Evolutionary conservation across 2,797 vertebrate genomes (phyloP).

Genomic region (Glossophaga mutica): DNA sequence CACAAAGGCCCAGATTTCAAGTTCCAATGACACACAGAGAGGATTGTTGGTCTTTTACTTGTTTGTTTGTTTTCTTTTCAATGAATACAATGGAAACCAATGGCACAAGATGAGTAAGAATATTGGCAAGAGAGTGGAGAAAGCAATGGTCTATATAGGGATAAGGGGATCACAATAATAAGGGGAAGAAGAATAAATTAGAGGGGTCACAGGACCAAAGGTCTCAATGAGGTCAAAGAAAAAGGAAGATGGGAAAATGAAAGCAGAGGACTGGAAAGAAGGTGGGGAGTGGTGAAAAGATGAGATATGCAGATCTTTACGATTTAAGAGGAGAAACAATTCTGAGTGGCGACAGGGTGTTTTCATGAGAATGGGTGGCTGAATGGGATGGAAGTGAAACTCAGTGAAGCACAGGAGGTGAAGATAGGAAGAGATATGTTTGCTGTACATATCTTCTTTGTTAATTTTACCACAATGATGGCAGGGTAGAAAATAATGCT

Average conservation of each 20-base stretch:
- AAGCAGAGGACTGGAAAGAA: neutral
- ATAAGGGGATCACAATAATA: neutral
- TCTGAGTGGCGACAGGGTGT: neutral
- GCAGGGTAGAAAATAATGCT: neutral
- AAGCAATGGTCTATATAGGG: neutral
- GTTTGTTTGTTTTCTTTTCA: neutral
- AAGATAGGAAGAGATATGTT: neutral
- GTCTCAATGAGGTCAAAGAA: neutral
- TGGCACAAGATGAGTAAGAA: neutral
- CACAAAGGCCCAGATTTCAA: neutral
- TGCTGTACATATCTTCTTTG: neutral
- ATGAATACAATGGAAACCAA: neutral
- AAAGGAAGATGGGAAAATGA: neutral
- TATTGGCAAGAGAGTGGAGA: neutral
- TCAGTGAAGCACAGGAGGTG: neutral
- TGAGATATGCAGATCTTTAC: neutral
- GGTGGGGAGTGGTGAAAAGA: neutral
- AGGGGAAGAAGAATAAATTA: neutral
- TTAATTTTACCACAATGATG: neutral
- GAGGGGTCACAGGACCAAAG: neutral
- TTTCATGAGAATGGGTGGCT: neutral
- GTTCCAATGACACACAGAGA: neutral
- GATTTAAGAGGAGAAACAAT: neutral
- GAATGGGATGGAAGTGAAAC: neutral
- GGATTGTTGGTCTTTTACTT: neutral